Evolutionary conservation across 1,140 invertebrate genomes (phyloP).

Genomic region (Octopus sinensis): DNA sequence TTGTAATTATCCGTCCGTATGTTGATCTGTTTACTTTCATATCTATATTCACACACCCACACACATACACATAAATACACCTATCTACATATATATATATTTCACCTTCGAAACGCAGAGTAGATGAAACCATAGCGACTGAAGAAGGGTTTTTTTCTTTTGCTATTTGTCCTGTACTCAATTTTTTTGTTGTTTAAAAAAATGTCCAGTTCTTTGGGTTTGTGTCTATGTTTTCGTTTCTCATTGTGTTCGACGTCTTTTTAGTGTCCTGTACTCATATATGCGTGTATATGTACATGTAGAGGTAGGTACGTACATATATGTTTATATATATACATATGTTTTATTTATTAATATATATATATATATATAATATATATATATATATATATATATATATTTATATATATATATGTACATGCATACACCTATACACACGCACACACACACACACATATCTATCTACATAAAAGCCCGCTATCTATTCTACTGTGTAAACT

Average conservation of each 20-base stretch:
- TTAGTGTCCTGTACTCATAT: too few species aligned
- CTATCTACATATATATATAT: background rate
- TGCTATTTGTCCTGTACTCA: too few species aligned
- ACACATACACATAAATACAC: background rate
- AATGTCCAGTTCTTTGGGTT: too few species aligned
- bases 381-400: background rate
- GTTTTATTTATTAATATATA: background rate
- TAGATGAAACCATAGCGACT: too few species aligned
- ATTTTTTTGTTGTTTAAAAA: too few species aligned
- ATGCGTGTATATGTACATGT: background rate
- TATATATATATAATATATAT: constrained; percentile 1
- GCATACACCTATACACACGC: background rate
- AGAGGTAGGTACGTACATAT: background rate
- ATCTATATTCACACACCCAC: background rate
- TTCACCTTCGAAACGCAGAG: too few species aligned
- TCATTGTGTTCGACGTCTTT: too few species aligned
- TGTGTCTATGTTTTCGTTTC: too few species aligned
- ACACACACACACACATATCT: background rate
- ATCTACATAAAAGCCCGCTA: background rate
- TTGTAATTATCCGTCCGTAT: too few species aligned
- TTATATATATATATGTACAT: background rate
- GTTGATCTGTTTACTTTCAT: background rate
- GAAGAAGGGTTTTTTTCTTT: too few species aligned
- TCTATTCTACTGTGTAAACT: too few species aligned
- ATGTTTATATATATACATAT: background rate